Percentiles rank a stretch among this genome's conserved stretches.
phyloP scores from a whole-genome alignment of 2,797 vertebrate genomes.

The Cyclura pinguis region DNA sequence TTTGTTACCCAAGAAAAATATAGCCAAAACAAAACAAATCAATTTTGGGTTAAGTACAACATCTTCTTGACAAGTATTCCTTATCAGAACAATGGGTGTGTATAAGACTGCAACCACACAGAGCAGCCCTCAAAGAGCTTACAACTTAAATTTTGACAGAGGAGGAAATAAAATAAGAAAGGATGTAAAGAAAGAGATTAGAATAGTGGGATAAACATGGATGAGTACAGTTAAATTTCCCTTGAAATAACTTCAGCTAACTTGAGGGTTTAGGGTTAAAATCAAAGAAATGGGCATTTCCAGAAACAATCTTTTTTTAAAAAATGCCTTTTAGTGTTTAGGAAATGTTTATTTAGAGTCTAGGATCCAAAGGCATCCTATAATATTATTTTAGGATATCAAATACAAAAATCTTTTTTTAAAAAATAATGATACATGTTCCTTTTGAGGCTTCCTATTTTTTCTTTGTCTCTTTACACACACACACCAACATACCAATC shows the following conservation, averaged over 20 bases:
- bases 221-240: background rate
- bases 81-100: no score
- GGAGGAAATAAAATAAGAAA: background rate
- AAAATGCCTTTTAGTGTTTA: background rate
- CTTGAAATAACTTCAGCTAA: no score
- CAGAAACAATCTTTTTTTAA: background rate
- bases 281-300: background rate
- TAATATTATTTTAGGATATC: background rate
- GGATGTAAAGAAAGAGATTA: background rate
- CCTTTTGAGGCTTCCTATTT: background rate
- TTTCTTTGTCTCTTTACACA: background rate
- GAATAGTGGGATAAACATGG: background rate
- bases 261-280: no score
- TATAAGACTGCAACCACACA: no score
- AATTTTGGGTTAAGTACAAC: no score
- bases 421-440: accelerated
- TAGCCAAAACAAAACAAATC: background rate
- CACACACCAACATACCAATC: no score
- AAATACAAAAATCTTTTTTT: background rate
- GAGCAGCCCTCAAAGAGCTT: no score
- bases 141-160: no score
- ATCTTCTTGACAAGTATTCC: no score
- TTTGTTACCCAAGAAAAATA: no score
- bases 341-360: background rate
- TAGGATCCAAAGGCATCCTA: background rate